These are phyloP conservation scores for Lampropteryx suffumata DNA, from an alignment of 2,888 invertebrate genomes.

Conservation along the genomic window DNA sequence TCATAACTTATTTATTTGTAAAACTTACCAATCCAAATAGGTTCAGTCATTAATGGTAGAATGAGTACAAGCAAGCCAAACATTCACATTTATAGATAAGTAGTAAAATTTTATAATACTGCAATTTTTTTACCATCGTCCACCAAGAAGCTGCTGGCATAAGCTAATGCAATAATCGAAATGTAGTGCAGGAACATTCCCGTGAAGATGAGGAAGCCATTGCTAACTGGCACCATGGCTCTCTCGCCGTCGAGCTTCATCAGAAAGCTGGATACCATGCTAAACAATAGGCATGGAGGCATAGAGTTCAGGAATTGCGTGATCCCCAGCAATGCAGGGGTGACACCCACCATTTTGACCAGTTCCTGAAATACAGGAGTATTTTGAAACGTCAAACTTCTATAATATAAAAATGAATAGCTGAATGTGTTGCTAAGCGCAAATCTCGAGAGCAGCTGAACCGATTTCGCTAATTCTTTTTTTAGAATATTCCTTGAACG, in stretches of 20 bases:
- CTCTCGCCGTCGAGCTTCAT: not conserved
- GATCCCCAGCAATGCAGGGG: conserved; percentile 62
- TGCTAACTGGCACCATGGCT: conserved; percentile 7
- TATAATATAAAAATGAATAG: too few relatives aligned
- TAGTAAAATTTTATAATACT: not conserved
- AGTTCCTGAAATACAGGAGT: conserved; percentile 8
- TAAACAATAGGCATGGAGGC: conserved; percentile 6
- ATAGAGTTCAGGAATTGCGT: conserved; percentile 14
- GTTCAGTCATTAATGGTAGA: too few relatives aligned
- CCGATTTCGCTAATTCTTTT: too few relatives aligned
- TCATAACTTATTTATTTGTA: too few relatives aligned
- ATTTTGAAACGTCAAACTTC: too few relatives aligned
- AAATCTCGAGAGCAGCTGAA: too few relatives aligned
- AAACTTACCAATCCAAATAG: too few relatives aligned
- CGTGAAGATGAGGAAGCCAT: not conserved
- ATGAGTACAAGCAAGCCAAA: too few relatives aligned
- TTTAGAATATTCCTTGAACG: too few relatives aligned
- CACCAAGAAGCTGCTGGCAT: conserved; percentile 9
- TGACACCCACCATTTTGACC: conserved; percentile 66
- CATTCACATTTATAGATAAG: too few relatives aligned
- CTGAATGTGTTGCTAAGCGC: too few relatives aligned
- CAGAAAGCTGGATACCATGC: not conserved
- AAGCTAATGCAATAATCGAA: conserved; percentile 8
- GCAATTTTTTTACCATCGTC: conserved; percentile 5
- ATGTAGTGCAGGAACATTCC: conserved; percentile 10